Evolutionary conservation across 2,888 invertebrate species (phyloP).

Genomic region (Steinernema hermaphroditum): DNA sequence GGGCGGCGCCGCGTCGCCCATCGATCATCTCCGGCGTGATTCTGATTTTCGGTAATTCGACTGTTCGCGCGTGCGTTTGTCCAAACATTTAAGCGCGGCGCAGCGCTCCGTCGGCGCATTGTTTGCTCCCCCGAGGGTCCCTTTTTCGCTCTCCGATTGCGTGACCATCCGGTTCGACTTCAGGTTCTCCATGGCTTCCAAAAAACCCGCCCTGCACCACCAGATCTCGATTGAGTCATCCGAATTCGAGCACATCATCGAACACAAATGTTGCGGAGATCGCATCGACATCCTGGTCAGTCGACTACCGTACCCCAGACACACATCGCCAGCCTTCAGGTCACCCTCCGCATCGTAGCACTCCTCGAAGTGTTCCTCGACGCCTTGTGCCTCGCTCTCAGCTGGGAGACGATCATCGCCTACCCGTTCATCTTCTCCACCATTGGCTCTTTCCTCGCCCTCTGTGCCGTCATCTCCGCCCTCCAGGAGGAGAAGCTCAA

Average conservation of each 20-base stretch:
- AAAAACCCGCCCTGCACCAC: conserved; percentile 20
- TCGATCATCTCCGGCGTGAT: conserved; percentile 8
- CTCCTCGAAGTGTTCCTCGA: conserved; percentile 29
- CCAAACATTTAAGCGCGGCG: conserved; percentile 25
- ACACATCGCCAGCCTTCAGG: not conserved
- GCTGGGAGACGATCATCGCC: conserved; percentile 19
- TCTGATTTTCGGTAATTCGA: conserved; percentile 28
- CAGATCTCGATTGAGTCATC: conserved; percentile 25
- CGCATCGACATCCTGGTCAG: conserved; percentile 3
- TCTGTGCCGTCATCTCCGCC: conserved; percentile 32
- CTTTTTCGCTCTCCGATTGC: conserved; percentile 21
- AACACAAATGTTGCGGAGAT: conserved; percentile 27
- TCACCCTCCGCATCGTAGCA: conserved; percentile 2
- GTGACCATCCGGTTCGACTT: conserved; percentile 12
- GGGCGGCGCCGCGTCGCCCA: not conserved
- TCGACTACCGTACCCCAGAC: not conserved
- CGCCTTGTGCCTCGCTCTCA: conserved; percentile 21
- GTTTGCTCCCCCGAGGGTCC: conserved; percentile 17
- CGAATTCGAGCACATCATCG: conserved; percentile 18
- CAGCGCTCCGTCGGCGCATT: conserved; percentile 8
- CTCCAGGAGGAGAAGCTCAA: conserved; percentile 32
- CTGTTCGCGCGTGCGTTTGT: conserved; percentile 14
- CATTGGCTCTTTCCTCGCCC: conserved; percentile 20
- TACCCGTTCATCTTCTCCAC: conserved; percentile 25
- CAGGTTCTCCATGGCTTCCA: conserved; percentile 1